Evolutionary conservation across 30 jellyfish, hydroid and myxozoan genomes (phyloP), one percentile per base, ranked within the genome.

Genomic region (Pelagia noctiluca): DNA sequence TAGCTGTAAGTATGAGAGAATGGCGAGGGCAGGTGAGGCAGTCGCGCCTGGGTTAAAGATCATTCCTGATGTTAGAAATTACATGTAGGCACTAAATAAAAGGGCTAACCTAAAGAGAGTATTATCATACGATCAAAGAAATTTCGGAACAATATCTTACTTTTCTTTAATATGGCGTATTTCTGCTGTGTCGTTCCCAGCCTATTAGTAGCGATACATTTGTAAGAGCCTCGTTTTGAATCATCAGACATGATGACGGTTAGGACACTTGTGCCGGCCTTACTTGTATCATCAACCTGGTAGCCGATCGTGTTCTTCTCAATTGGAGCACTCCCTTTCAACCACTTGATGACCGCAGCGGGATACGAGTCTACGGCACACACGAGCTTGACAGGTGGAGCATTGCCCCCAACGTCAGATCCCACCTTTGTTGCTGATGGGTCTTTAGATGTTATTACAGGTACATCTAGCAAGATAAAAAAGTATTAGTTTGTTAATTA

Each of bases 311-410:
- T 34, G 38, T 97, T 96, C 8, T 68, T 49, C 29, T 13, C 80
- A 38, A 80, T 50, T 30, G 69, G 52, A n/a, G 82, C 34, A 5
- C 42, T 47, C 18, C 85, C 79, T 33, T 73, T 76, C 34, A 47
- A 63, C 98, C 98, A 93, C 10, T 81, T 68, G 52, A 93, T 78
- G 12, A 25, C 73, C 11, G 97, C 96, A 1, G 76, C 54, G 16
- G 98, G 98, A 42, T 28, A 83, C 24, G 97, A 93, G 69, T 84
- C 90, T 3, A 83, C 97, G 0, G 86, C 60, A 68, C 98, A 93
- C 8, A 54, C 84, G 5, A 93, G 68, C 54, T 47, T 42, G 60
- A 66, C 90, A 1, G 83, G 77, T 3, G 90, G 90, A 18, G 93
- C 97, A 48, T 13, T 66, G 18, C 23, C 78, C 4, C 98, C 98